Evolutionary conservation across 2,888 invertebrate species (phyloP).

Genomic region (Entomobrya multifasciata): DNA sequence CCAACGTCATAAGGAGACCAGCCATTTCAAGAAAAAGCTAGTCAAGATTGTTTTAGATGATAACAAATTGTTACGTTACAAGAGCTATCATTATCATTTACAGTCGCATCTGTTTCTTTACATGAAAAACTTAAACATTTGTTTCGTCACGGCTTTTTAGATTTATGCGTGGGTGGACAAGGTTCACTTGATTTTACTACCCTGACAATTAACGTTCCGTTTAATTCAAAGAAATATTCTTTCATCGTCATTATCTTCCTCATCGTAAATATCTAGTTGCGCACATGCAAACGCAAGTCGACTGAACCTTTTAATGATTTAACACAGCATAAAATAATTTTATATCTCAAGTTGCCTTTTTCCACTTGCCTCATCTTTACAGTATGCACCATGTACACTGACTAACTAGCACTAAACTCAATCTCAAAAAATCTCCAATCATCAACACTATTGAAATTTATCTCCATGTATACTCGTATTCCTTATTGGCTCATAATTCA

Average conservation of each 20-base stretch:
- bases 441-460: not conserved
- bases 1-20: too few relatives aligned
- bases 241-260: not conserved
- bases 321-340: not conserved
- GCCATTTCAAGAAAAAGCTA: too few relatives aligned
- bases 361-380: too few relatives aligned
- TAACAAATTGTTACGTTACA: too few relatives aligned
- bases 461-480: not conserved
- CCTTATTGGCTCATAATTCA: slow-evolving; percentile 42
- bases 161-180: slow-evolving; percentile 53
- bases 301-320: slow-evolving; percentile 21
- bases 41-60: too few relatives aligned
- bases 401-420: not conserved
- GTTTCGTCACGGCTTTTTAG: too few relatives aligned
- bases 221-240: not conserved
- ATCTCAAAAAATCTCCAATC: not conserved
- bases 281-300: not conserved
- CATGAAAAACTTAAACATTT: too few relatives aligned
- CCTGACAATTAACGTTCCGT: slow-evolving; percentile 17
- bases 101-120: too few relatives aligned
- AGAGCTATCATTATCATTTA: too few relatives aligned
- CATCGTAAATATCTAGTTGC: not conserved
- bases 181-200: slow-evolving; percentile 37
- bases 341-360: not conserved
- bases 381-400: not conserved